Evolutionary conservation across 1,140 invertebrate genomes (phyloP).

Genomic region (Drosophila azteca): DNA sequence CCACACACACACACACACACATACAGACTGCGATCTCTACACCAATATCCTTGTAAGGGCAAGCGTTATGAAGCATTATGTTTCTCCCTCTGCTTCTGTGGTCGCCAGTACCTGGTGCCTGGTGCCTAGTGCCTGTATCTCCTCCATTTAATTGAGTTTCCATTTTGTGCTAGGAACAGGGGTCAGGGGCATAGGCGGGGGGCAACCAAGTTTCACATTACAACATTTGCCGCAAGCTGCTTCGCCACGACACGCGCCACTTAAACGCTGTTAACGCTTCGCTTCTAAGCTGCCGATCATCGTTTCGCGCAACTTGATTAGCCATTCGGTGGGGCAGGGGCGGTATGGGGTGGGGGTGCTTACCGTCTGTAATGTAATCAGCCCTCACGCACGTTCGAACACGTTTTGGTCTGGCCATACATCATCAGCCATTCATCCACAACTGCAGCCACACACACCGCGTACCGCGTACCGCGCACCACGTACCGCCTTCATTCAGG

Average conservation of each 20-base stretch:
- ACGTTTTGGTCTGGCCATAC: slow-evolving; percentile 24
- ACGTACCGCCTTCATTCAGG: no score
- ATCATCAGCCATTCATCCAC: slow-evolving; percentile 28
- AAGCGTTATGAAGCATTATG: slow-evolving; percentile 53
- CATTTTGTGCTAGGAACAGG: slow-evolving; percentile 10
- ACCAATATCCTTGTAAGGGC: not conserved
- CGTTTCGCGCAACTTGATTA: slow-evolving; percentile 3
- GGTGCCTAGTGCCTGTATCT: not conserved
- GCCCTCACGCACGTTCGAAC: slow-evolving; percentile 34
- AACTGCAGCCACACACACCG: not conserved
- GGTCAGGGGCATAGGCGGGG: not conserved
- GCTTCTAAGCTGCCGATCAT: slow-evolving; percentile 39
- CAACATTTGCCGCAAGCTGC: slow-evolving; percentile 50
- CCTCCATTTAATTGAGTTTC: slow-evolving; percentile 60
- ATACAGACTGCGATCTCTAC: no score
- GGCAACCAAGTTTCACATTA: slow-evolving; percentile 4
- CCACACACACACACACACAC: no score
- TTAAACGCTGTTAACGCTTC: slow-evolving; percentile 69
- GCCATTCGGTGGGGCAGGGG: not conserved
- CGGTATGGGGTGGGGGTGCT: not conserved
- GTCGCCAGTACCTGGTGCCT: no score
- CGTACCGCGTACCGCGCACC: no score
- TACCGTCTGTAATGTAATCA: slow-evolving; percentile 58
- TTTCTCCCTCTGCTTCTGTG: not conserved
- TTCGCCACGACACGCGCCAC: slow-evolving; percentile 33